Evolutionary conservation across 2,113 vertebrate species (phyloP).

Genomic region (Myiagra hebetior): DNA sequence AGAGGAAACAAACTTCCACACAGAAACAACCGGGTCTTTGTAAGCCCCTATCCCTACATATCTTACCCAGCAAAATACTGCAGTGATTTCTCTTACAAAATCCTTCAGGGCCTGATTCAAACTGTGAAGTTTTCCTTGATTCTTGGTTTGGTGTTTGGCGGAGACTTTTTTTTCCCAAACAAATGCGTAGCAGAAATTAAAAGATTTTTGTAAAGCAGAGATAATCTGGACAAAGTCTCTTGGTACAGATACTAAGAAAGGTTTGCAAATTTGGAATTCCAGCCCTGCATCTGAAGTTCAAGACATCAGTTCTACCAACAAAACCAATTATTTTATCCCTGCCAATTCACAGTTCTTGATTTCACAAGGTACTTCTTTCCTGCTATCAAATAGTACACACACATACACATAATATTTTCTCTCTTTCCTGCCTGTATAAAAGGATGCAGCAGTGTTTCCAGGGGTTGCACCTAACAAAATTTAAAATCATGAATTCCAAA

Average conservation of each 20-base stretch:
- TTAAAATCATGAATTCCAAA: background rate
- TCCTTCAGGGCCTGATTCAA: background rate
- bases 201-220: slow-evolving; percentile 11
- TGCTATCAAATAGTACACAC: background rate
- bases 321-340: background rate
- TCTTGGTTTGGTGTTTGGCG: background rate
- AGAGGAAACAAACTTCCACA: background rate
- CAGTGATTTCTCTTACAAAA: background rate
- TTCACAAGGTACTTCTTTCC: background rate
- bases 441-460: background rate
- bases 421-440: background rate
- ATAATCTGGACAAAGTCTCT: background rate
- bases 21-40: background rate
- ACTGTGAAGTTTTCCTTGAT: background rate
- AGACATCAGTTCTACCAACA: background rate
- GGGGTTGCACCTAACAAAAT: background rate
- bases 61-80: background rate
- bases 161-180: background rate
- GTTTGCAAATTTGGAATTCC: background rate
- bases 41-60: background rate
- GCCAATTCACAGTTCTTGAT: background rate
- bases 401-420: background rate
- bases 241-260: background rate
- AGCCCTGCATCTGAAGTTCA: background rate
- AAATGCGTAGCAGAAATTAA: background rate